phyloP scores from a whole-genome alignment of 2,888 invertebrate species.

The Eupsilia transversa region DNA sequence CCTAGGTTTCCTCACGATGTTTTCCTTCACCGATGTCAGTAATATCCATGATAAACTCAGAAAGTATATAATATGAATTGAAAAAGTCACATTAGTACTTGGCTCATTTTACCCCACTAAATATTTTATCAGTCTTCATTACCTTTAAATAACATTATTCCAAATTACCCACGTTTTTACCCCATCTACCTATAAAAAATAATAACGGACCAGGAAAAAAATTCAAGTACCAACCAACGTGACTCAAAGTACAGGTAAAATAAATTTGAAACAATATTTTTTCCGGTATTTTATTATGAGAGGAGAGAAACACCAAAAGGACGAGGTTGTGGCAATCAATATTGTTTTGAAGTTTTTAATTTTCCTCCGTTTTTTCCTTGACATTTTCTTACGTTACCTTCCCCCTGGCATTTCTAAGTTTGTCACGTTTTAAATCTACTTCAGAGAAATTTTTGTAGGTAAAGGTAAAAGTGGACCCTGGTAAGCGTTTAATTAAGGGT shows the following conservation, averaged over 20 bases:
- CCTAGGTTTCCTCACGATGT: too few relatives aligned
- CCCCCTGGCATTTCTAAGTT: constrained; percentile 58
- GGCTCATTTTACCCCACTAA: background rate
- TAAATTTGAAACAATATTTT: constrained; percentile 52
- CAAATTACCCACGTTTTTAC: constrained; percentile 4
- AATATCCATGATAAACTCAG: too few relatives aligned
- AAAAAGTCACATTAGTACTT: background rate
- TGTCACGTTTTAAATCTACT: constrained; percentile 69
- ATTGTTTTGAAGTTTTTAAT: constrained; percentile 70
- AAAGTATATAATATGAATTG: too few relatives aligned
- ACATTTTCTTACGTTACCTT: constrained; percentile 26
- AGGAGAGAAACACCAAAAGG: constrained; percentile 48
- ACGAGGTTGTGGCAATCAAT: constrained; percentile 63
- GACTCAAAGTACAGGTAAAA: constrained; percentile 50
- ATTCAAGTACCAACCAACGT: constrained; percentile 27
- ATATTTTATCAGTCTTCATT: constrained; percentile 2
- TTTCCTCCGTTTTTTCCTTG: constrained; percentile 47
- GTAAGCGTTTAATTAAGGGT: constrained; percentile 64
- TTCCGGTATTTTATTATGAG: constrained; percentile 50
- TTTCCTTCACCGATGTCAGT: too few relatives aligned
- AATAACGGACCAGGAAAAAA: constrained; percentile 18
- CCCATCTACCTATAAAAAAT: constrained; percentile 15
- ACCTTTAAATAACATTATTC: background rate
- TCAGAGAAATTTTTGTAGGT: constrained; percentile 44
- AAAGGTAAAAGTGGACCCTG: constrained; percentile 49